Evolutionary conservation across 2,113 vertebrate species (phyloP).

Genomic region (Nesogale talazaci): DNA sequence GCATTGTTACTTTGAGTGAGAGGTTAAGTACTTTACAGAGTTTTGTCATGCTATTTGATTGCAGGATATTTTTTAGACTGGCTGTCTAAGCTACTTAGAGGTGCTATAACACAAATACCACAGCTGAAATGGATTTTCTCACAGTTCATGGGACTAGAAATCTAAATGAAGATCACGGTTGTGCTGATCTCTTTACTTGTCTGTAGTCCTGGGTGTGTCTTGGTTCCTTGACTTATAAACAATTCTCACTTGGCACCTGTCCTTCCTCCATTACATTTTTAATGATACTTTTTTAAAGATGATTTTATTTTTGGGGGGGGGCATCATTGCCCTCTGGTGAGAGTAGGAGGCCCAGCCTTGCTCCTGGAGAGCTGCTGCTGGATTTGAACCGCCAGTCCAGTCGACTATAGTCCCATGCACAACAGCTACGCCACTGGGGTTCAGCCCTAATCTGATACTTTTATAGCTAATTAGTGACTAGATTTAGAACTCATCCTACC

Average conservation of each 20-base stretch:
- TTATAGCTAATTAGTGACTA: not conserved
- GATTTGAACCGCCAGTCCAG: no score
- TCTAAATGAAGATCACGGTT: not conserved
- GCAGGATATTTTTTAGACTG: constrained; percentile 9
- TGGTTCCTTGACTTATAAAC: not conserved
- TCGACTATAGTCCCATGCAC: no score
- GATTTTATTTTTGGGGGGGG: no score
- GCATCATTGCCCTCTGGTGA: no score
- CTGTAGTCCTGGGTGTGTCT: not conserved
- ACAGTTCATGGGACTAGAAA: not conserved
- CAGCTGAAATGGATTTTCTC: not conserved
- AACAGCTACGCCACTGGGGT: no score
- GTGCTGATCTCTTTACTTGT: not conserved
- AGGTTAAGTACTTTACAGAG: not conserved
- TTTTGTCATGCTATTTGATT: not conserved
- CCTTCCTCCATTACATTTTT: not conserved
- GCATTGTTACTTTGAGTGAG: not conserved
- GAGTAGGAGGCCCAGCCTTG: no score
- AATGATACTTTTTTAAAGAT: no score
- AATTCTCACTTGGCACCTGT: not conserved
- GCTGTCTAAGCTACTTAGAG: not conserved
- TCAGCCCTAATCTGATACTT: not conserved
- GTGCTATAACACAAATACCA: not conserved
- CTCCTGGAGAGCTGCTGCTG: no score
- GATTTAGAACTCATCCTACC: not conserved